Conservation (phyloP, 2,888 invertebrate genomes). For the Halictus ligatus region DNA sequence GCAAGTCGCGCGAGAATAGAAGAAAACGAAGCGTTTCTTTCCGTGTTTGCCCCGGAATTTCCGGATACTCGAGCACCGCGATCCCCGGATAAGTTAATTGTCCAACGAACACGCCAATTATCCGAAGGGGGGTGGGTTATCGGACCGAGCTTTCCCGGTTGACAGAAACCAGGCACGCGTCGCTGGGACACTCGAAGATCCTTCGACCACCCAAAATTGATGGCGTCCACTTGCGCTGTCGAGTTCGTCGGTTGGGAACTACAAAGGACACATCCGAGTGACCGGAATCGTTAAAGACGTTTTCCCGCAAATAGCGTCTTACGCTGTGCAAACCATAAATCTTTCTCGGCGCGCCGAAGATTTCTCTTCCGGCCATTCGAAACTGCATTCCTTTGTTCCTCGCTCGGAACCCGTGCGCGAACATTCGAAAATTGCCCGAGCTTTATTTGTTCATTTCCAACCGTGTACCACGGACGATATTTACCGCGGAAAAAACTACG, state of each 20-base stretch:
- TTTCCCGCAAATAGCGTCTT: too few species aligned
- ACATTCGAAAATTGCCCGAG: background rate
- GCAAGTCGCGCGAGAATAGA: conserved; percentile 20
- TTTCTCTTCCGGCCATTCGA: background rate
- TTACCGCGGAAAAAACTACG: background rate
- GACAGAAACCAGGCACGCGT: too few species aligned
- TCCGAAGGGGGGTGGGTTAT: too few species aligned
- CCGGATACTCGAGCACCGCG: conserved; percentile 20
- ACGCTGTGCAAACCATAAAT: too few species aligned
- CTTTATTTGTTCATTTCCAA: background rate
- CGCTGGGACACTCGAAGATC: too few species aligned
- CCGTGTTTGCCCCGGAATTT: background rate
- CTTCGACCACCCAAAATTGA: too few species aligned
- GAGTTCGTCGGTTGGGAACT: too few species aligned
- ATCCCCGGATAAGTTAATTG: conserved; percentile 55
- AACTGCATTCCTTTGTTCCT: conserved; percentile 32
- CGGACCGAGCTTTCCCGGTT: too few species aligned
- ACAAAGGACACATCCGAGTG: too few species aligned
- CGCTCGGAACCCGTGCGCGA: background rate
- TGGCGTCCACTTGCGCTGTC: too few species aligned
- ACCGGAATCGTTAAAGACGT: too few species aligned
- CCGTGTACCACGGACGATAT: background rate
- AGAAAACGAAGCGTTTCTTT: conserved; percentile 32
- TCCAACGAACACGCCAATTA: conserved; percentile 37
- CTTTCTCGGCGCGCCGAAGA: too few species aligned